These are phyloP conservation scores for Tringa solitaria DNA, from an alignment of 2,113 vertebrate genomes.

Conservation along the genomic window DNA sequence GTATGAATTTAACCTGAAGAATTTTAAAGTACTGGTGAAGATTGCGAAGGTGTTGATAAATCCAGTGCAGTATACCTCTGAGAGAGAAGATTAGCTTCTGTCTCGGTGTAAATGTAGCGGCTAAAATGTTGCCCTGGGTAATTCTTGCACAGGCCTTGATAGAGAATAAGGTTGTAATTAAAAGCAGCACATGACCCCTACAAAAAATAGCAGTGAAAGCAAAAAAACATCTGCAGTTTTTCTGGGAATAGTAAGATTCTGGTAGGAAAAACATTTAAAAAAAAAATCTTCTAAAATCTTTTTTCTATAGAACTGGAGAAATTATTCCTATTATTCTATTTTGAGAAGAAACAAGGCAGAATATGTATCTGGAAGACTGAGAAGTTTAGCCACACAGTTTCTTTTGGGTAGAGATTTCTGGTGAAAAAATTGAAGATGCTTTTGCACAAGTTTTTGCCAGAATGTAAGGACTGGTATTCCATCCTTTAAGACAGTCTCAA, in stretches of 20 bases:
- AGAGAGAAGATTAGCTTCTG: background rate
- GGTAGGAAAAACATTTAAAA: background rate
- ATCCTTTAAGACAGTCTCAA: background rate
- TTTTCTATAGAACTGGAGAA: background rate
- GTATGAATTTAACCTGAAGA: background rate
- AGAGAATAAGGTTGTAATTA: background rate
- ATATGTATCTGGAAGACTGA: background rate
- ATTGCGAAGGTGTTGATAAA: background rate
- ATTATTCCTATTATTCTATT: background rate
- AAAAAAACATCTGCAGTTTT: background rate
- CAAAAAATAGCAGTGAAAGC: background rate
- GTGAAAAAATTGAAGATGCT: background rate
- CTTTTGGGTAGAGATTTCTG: background rate
- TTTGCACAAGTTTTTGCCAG: background rate
- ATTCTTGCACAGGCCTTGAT: background rate
- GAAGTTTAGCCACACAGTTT: background rate
- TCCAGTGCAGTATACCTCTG: background rate
- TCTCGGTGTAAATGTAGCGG: background rate
- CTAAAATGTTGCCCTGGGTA: background rate
- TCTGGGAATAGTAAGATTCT: background rate
- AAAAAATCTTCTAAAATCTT: background rate
- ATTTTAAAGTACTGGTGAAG: background rate
- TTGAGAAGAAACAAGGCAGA: background rate
- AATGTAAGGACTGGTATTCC: background rate
- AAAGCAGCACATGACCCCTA: background rate